phyloP scores from a whole-genome alignment of 2,113 vertebrate species.

The Cephalophus harveyi region DNA sequence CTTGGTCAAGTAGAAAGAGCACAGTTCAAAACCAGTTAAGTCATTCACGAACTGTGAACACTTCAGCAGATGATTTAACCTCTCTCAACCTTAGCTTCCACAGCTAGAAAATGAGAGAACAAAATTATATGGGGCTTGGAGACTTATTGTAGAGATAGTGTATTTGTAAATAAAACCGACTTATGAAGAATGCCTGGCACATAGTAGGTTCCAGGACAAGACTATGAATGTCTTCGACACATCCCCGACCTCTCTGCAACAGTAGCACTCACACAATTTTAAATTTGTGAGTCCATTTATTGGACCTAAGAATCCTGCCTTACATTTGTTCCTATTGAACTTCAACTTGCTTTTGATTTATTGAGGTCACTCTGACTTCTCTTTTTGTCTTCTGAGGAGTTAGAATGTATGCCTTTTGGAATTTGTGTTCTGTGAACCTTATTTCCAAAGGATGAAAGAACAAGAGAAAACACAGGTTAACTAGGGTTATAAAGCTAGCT shows the following conservation, averaged over 20 bases:
- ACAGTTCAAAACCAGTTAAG: background rate
- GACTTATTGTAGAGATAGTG: background rate
- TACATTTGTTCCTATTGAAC: slow-evolving; percentile 63
- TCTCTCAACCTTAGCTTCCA: background rate
- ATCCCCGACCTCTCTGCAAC: background rate
- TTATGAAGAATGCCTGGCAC: background rate
- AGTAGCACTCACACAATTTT: background rate
- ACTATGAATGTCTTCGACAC: background rate
- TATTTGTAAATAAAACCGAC: background rate
- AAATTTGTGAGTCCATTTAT: background rate
- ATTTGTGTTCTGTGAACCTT: slow-evolving; percentile 63
- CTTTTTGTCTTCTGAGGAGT: slow-evolving; percentile 66
- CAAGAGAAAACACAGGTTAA: slow-evolving; percentile 63
- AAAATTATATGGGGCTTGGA: background rate
- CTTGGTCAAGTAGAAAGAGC: slow-evolving; percentile 31
- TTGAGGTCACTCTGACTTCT: slow-evolving; percentile 73
- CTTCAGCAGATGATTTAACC: background rate
- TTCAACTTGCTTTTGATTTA: slow-evolving; percentile 73
- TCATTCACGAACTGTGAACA: background rate
- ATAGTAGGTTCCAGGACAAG: background rate
- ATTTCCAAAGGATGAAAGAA: slow-evolving; percentile 61
- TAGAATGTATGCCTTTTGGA: slow-evolving; percentile 61
- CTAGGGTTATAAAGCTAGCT: slow-evolving; percentile 42
- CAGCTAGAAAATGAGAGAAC: background rate
- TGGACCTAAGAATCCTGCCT: slow-evolving; percentile 32